Evolutionary conservation across 2,888 invertebrate genomes (phyloP).

Genomic region (Melikaiella ostensackeni): DNA sequence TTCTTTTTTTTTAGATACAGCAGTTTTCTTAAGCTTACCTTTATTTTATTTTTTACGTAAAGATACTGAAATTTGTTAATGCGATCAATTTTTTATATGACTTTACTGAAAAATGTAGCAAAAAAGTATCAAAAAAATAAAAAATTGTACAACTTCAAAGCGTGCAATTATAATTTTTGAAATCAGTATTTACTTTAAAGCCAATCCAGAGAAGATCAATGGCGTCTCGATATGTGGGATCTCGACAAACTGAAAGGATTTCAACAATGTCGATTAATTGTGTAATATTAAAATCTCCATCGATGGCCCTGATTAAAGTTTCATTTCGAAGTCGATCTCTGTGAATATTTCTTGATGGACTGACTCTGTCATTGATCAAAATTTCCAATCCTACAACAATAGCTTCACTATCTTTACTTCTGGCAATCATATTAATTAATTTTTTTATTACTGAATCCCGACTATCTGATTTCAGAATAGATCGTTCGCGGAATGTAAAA

Average conservation of each 20-base stretch:
- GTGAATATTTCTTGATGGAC: constrained; percentile 65
- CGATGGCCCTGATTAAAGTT: constrained; percentile 81
- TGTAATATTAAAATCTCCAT: constrained; percentile 80
- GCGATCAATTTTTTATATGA: too few relatives aligned
- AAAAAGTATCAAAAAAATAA: too few relatives aligned
- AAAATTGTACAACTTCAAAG: too few relatives aligned
- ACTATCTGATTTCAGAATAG: constrained; percentile 54
- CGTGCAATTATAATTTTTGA: too few relatives aligned
- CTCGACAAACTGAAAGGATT: constrained; percentile 79
- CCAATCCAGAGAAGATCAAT: constrained; percentile 85
- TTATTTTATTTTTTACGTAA: too few relatives aligned
- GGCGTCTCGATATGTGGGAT: constrained; percentile 78
- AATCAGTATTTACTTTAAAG: constrained; percentile 66
- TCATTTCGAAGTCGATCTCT: constrained; percentile 81
- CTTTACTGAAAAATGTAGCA: too few relatives aligned
- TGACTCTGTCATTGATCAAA: constrained; percentile 71
- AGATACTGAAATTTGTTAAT: too few relatives aligned
- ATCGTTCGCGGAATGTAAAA: constrained; percentile 53
- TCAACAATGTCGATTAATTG: constrained; percentile 82
- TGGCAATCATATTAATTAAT: constrained; percentile 77
- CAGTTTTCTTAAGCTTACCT: too few relatives aligned
- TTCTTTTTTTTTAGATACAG: too few relatives aligned
- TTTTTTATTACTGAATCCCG: constrained; percentile 75
- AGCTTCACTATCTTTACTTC: constrained; percentile 72
- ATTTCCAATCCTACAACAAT: constrained; percentile 76